phyloP scores from a whole-genome alignment of 2,113 vertebrate species.

The Ptyas mucosa region DNA sequence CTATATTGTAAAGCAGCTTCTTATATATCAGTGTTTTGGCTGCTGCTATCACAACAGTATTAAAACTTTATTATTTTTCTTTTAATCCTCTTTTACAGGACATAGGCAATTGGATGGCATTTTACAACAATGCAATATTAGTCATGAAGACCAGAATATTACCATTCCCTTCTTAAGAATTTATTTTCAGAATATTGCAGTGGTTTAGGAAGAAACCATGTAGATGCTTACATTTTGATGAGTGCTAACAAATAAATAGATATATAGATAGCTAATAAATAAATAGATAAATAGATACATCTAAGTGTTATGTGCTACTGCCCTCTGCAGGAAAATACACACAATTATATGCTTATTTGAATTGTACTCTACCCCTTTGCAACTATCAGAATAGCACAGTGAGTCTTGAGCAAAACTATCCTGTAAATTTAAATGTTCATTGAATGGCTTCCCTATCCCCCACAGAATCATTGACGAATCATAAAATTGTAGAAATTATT shows the following conservation, averaged over 20 bases:
- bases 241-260: no score
- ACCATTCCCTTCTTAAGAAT: background rate
- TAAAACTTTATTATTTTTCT: background rate
- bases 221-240: background rate
- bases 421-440: background rate
- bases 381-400: rapidly evolving
- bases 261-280: background rate
- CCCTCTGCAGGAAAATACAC: background rate
- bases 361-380: no score
- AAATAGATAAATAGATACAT: background rate
- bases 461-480: background rate
- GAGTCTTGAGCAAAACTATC: background rate
- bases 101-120: background rate
- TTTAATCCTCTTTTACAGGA: background rate
- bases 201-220: background rate
- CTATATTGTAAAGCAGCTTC: background rate
- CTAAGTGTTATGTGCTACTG: background rate
- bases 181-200: background rate
- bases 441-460: background rate
- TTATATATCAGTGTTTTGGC: background rate
- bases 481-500: background rate
- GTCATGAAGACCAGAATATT: background rate
- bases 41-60: background rate
- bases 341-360: background rate
- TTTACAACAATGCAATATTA: background rate